Evolutionary conservation across 2,797 vertebrate species (phyloP), one percentile per base, ranked within the genome.

Genomic region (Cygnus olor): DNA sequence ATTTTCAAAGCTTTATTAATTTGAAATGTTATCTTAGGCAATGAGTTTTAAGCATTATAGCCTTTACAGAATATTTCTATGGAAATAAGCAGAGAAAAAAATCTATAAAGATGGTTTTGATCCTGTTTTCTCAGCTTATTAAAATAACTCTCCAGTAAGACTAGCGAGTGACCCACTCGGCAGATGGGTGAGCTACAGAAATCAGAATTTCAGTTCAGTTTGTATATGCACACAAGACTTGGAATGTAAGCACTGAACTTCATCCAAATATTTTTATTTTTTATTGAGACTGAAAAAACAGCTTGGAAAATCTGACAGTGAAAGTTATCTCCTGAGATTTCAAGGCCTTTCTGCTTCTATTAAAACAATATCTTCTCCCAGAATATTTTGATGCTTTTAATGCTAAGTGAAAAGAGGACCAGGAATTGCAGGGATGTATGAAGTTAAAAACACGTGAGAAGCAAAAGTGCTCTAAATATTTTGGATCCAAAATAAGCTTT

Each of bases 1-100:
- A 34, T 32, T 42, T 91, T 71, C 44, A 69, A 95, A 88, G 44
- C 65, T 47, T 76, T 92, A 72, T 81, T 88, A 93, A 93, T 64
- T 65, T 53, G 22, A 95, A 94, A 93, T 95, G 54, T 2, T 86
- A 72, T 68, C 49, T 92, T 77, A 90, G 84, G 70, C 9, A 91
- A 42, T 77, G 89, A 20, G 80, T 51, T 61, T 93, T 36, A 90
- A 80, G 65, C 69, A 72, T 54, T 82, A 63, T 64, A 38, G 5
- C 8, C 15, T 80, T 81, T 36, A 81, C 51, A 85, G 28, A 90
- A 77, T 3, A 74, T 85, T 90, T 80, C 3, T 4, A 24, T 60
- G 14, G 34, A 89, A 71, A 63, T 72, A 28, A 91, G 18, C 53
- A 63, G n/a, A 71, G 27, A 53, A 51, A 42, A 38, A 71, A 71